Evolutionary conservation across 2,888 invertebrate species (phyloP), one percentile per base, ranked within the genome.

Genomic region (Zaprionus obscuricornis): DNA sequence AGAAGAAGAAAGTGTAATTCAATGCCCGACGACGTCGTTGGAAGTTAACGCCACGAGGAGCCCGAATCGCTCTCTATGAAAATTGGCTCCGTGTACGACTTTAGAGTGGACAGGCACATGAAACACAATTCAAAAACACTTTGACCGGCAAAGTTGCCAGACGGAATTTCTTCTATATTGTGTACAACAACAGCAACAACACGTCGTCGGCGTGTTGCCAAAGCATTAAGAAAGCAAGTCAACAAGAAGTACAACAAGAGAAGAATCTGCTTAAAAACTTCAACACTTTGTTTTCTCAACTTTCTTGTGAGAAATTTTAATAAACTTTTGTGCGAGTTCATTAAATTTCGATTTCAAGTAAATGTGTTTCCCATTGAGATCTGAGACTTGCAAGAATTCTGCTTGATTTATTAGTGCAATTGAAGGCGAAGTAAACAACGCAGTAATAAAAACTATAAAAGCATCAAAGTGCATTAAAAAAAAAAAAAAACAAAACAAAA

Each of bases 131-230:
- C 88, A 87, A 86, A 87, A 87, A 88, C 84, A 87, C 86, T 87
- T 88, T 82, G 88, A 79, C 87, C 87, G 87, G 87, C 88, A 88
- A 86, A 88, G 88, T 86, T 81, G 78, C 79, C 78, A 88, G 87
- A 88, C 88, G 86, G 85, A 81, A 70, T 76, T 76, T 71, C 82
- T 76, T 83, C 83, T 64, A 49, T 69, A 66, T 70, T 76, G 83
- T 78, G 68, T 62, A 58, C 78, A 77, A 54, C 43, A 54, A 29
- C 39, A 31, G n/a, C n/a, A n/a, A n/a, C n/a, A n/a, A n/a, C n/a
- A n/a, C n/a, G n/a, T n/a, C 27, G 31, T 33, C 50, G 58, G 42
- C 42, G 18, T 13, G 27, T 4, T 56, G 47, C 40, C 43, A 45
- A 49, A 58, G 49, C n/a, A n/a, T n/a, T n/a, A 59, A 59, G 50